Evolutionary conservation across 2,113 vertebrate species (phyloP).

Genomic region (Gopherus flavomarginatus): DNA sequence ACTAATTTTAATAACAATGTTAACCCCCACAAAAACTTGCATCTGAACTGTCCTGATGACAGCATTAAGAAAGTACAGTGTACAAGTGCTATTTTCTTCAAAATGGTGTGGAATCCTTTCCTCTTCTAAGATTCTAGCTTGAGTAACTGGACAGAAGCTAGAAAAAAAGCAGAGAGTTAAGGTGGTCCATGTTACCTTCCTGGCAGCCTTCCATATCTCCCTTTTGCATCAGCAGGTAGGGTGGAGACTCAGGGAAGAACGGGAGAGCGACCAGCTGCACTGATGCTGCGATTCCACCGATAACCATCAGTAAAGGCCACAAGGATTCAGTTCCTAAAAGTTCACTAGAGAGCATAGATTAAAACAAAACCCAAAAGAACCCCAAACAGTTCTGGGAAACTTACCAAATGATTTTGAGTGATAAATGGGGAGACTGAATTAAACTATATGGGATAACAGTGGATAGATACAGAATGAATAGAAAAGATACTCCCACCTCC

Average conservation of each 20-base stretch:
- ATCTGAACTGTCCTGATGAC: background rate
- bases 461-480: conserved; percentile 43
- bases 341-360: background rate
- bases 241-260: conserved; percentile 80
- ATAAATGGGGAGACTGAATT: background rate
- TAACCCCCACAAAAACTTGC: background rate
- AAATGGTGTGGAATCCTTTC: background rate
- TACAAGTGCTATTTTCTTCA: background rate
- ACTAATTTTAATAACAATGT: background rate
- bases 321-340: conserved; percentile 84
- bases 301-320: conserved; percentile 85
- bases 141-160: too few species aligned
- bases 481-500: background rate
- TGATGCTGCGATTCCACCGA: conserved; percentile 76
- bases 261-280: conserved; percentile 77
- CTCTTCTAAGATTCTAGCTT: too few species aligned
- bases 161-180: background rate
- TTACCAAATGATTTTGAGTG: background rate
- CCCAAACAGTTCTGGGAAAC: background rate
- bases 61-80: background rate
- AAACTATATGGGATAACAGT: background rate
- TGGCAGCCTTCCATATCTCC: conserved; percentile 78
- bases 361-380: background rate
- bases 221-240: conserved; percentile 80
- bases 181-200: conserved; percentile 73